Evolutionary conservation across 1,140 invertebrate species (phyloP), one percentile per base, ranked within the genome.

Genomic region (Drosophila athabasca): DNA sequence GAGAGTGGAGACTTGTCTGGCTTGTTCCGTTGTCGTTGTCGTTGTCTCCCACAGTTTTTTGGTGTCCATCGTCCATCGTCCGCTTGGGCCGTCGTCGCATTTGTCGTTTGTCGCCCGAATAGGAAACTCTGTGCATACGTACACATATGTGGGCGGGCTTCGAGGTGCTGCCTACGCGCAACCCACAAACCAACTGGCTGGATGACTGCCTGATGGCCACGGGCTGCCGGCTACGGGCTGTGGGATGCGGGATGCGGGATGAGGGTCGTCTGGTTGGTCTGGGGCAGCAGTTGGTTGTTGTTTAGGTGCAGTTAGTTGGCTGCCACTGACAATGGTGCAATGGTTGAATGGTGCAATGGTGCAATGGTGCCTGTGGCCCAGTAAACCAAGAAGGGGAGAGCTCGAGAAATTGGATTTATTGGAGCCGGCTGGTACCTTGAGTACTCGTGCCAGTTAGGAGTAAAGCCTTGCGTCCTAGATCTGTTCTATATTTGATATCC

Each of bases 51-150:
- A 71, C 67, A 52, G 59, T 19, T 75, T 75, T 74, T 52, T 59
- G 19, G 41, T 50, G 54, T 75, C 53, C 62, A 60, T 67, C 52
- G 72, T 35, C 29, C 29, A 35, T 11, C 3, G 35, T 74, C 53
- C 43, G 61, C 45, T 55, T 58, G 54, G 65, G 65, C 62, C 62
- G 72, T 85, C 59, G 82, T 82, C 66, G 82, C 82, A 85, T 83
- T 88, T 87, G 84, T 89, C 76, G 83, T 72, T 87, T 88, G 83
- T 87, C 79, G 83, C 84, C 84, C 59, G 54, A 65, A 69, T 73
- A 83, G 79, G 79, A 89, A 88, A 79, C 83, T 67, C 79, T 70
- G 79, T 77, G 84, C 76, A 89, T 39, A 39, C 31, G 31, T 9
- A 8, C 8, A 29, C 2, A 6, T 60, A 88, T 88, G 83, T 88